Evolutionary conservation across 2,797 vertebrate genomes (phyloP).

Genomic region (Urocyon cinereoargenteus): DNA sequence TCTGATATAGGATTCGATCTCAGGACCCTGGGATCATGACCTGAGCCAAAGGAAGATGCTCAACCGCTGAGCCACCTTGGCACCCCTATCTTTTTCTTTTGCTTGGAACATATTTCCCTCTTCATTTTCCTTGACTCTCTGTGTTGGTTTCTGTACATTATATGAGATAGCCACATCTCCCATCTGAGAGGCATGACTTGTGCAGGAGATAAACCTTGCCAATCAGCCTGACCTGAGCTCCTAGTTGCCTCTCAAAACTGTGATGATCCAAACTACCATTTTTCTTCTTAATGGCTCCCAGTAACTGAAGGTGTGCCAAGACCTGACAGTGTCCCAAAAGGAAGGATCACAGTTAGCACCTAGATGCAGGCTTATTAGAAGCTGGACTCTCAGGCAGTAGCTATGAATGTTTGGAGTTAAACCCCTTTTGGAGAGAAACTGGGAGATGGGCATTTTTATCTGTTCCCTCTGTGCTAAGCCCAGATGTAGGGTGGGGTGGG

Average conservation of each 20-base stretch:
- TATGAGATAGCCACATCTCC: neutral
- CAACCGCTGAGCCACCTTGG: too few relatives aligned
- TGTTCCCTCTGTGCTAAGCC: neutral
- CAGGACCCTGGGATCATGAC: too few relatives aligned
- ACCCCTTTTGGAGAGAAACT: neutral
- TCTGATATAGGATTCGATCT: too few relatives aligned
- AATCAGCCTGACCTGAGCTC: neutral
- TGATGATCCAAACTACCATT: neutral
- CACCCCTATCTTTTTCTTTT: neutral
- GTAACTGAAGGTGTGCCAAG: neutral
- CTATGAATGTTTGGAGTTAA: neutral
- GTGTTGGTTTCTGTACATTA: neutral
- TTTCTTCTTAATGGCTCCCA: neutral
- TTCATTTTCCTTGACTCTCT: neutral
- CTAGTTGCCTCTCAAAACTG: neutral
- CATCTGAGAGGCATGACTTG: neutral
- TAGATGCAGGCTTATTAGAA: neutral
- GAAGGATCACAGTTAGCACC: neutral
- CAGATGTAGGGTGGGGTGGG: neutral
- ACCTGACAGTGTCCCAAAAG: neutral
- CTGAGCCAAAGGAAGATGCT: too few relatives aligned
- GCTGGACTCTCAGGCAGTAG: neutral
- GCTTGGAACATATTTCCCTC: neutral
- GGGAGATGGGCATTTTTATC: neutral
- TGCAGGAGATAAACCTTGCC: too few relatives aligned